These are phyloP conservation scores for Ctenopoma kingsleyae DNA, from an alignment of 2,797 vertebrate genomes.

Conservation along the genomic window DNA sequence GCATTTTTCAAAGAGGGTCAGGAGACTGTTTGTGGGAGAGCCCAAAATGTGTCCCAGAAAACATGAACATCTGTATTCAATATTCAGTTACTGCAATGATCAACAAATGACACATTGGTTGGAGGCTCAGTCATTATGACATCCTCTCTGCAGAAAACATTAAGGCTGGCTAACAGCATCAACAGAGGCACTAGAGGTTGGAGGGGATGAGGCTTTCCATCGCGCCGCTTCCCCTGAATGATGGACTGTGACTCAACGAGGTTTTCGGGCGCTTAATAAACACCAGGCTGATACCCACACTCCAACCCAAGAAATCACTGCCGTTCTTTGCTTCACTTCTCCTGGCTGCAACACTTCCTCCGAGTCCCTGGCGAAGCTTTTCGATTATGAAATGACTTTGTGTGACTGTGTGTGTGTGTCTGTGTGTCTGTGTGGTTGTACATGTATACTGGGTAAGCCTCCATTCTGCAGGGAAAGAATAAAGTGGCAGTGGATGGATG, in stretches of 20 bases:
- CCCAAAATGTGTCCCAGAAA: constrained; percentile 24
- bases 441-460: constrained; percentile 7
- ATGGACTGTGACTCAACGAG: constrained; percentile 36
- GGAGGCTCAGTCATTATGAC: constrained; percentile 36
- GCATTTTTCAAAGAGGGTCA: constrained; percentile 15
- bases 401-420: constrained; percentile 2
- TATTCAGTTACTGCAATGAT: constrained; percentile 46
- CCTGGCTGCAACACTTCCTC: constrained; percentile 13
- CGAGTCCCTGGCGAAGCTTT: constrained; percentile 24
- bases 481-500: constrained; percentile 12
- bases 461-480: constrained; percentile 22
- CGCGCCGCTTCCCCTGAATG: constrained; percentile 32
- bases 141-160: constrained; percentile 66
- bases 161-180: constrained; percentile 72
- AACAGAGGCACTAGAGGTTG: constrained; percentile 67
- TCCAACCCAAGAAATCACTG: constrained; percentile 53
- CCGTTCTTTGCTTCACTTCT: constrained; percentile 19
- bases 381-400: constrained; percentile 42
- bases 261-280: constrained; percentile 59
- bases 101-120: constrained; percentile 48
- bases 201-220: constrained; percentile 55
- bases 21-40: constrained; percentile 1
- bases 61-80: constrained; percentile 38
- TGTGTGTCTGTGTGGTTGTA: constrained; percentile 3
- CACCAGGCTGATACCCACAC: constrained; percentile 36